Evolutionary conservation across 2,797 vertebrate genomes (phyloP).

Genomic region (Onychomys leucogaster): DNA sequence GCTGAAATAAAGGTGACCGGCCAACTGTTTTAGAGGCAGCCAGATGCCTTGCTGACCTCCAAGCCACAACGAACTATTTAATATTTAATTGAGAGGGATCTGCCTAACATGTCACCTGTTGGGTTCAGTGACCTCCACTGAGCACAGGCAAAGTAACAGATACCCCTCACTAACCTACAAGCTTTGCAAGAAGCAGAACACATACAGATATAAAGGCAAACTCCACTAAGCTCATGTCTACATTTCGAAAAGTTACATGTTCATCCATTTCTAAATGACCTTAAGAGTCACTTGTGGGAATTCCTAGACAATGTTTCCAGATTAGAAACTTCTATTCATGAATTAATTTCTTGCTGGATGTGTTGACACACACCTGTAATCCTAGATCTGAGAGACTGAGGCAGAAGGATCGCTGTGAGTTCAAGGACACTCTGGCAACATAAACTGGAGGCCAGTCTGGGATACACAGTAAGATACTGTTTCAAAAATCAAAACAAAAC

Average conservation of each 20-base stretch:
- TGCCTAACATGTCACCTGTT: background rate
- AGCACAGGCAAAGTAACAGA: background rate
- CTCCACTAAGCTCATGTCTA: background rate
- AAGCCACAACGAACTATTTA: background rate
- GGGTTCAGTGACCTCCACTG: background rate
- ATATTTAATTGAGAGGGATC: background rate
- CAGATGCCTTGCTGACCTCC: background rate
- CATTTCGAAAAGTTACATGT: background rate
- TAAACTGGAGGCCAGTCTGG: background rate
- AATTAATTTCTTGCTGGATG: background rate
- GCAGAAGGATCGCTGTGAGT: background rate
- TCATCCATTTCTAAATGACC: slow-evolving; percentile 9
- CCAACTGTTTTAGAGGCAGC: background rate
- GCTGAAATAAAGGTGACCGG: slow-evolving; percentile 6
- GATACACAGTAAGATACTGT: background rate
- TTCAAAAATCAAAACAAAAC: background rate
- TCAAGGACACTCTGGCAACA: background rate
- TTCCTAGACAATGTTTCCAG: background rate
- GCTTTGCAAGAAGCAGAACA: background rate
- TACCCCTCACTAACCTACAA: background rate
- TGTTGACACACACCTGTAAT: background rate
- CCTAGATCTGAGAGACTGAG: background rate
- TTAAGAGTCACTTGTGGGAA: background rate
- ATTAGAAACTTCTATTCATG: background rate
- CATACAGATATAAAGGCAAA: background rate